phyloP scores from a whole-genome alignment of 2,113 vertebrate genomes.

The Motacilla tschutschensis region DNA sequence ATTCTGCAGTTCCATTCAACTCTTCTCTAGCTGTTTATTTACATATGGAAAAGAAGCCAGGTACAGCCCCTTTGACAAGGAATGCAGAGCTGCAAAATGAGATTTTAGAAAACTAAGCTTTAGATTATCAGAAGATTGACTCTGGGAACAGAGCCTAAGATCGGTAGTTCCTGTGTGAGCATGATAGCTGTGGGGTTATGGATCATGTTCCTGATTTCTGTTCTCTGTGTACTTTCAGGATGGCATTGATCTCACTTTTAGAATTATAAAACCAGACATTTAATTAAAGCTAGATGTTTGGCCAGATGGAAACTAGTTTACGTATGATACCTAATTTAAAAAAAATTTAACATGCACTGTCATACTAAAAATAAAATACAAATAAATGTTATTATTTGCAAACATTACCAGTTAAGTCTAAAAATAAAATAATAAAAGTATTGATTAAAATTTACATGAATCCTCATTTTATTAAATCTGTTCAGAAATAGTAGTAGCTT shows the following conservation, averaged over 20 bases:
- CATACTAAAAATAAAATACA: neutral
- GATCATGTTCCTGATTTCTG: neutral
- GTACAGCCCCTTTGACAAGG: neutral
- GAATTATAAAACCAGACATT: neutral
- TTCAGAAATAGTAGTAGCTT: neutral
- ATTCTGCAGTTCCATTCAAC: neutral
- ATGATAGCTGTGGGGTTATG: neutral
- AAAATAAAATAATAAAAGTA: neutral
- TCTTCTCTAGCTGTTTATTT: neutral
- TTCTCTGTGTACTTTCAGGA: neutral
- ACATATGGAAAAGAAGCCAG: neutral
- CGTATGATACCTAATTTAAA: neutral
- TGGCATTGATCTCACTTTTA: neutral
- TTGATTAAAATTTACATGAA: neutral
- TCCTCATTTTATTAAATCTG: neutral
- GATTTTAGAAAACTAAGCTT: neutral
- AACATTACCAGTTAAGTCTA: neutral
- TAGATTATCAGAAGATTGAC: neutral
- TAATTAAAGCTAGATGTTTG: neutral
- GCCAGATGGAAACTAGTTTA: neutral
- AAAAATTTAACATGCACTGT: neutral
- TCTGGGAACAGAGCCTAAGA: neutral
- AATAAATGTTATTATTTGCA: neutral
- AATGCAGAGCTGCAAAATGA: neutral
- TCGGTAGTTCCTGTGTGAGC: neutral